Conservation (phyloP, 2,113 vertebrate species). For the Alectura lathami region DNA sequence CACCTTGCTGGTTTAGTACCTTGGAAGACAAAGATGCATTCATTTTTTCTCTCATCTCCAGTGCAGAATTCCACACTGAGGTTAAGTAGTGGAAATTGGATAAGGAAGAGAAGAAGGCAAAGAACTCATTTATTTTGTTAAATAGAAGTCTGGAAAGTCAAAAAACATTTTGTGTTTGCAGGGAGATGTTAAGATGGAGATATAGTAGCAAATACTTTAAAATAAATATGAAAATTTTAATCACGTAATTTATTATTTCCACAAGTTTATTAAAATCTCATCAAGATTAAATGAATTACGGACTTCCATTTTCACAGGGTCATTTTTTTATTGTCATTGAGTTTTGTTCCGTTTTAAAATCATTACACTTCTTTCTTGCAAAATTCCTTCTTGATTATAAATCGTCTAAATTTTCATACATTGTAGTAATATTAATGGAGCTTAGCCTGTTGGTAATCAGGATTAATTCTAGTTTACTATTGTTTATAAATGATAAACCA, state of each 20-base stretch:
- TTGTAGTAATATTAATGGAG: not conserved
- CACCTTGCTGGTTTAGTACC: not conserved
- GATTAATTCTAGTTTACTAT: not conserved
- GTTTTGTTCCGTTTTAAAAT: not conserved
- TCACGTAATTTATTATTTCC: not conserved
- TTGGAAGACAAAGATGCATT: not conserved
- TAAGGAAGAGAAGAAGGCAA: not conserved
- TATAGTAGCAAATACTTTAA: not conserved
- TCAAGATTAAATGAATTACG: not conserved
- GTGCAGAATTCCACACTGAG: not conserved
- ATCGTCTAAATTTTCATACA: not conserved
- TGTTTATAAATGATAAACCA: not conserved
- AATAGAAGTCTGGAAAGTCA: not conserved
- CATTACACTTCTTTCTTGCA: not conserved
- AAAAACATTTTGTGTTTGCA: not conserved
- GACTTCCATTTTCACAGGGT: not conserved
- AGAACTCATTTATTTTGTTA: not conserved
- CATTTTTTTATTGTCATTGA: not conserved
- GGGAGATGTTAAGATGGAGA: not conserved
- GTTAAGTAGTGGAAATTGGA: not conserved
- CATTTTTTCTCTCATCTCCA: not conserved
- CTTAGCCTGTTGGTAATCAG: not conserved
- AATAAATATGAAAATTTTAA: not conserved
- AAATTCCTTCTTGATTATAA: not conserved
- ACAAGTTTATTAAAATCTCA: not conserved